Evolutionary conservation across 2,888 invertebrate species (phyloP).

Genomic region (Iphiclides podalirius): DNA sequence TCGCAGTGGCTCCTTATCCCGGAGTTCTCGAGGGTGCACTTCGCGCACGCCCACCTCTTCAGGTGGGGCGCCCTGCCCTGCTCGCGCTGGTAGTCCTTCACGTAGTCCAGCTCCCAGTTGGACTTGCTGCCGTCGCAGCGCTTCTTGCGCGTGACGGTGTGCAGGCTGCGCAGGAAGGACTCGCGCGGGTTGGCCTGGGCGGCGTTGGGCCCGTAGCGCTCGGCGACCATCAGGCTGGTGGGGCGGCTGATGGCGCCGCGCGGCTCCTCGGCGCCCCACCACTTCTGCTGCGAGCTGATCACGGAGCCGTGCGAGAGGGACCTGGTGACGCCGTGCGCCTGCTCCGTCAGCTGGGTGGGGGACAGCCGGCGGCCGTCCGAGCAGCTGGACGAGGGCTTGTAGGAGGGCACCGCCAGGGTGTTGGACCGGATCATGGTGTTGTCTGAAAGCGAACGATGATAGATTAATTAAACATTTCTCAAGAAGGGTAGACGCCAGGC

Average conservation of each 20-base stretch:
- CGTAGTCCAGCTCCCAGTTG: slow-evolving; percentile 73
- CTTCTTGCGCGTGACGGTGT: slow-evolving; percentile 70
- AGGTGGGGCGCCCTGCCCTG: slow-evolving; percentile 64
- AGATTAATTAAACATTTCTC: no score
- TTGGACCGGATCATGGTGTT: slow-evolving; percentile 76
- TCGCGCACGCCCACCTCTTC: slow-evolving; percentile 84
- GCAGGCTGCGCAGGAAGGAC: slow-evolving; percentile 65
- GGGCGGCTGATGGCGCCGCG: slow-evolving; percentile 74
- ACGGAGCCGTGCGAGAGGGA: slow-evolving; percentile 84
- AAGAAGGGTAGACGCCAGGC: no score
- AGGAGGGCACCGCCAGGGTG: slow-evolving; percentile 73
- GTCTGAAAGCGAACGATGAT: slow-evolving; percentile 55
- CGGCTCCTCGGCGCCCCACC: slow-evolving; percentile 75
- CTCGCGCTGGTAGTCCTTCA: slow-evolving; percentile 69
- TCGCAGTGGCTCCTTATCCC: slow-evolving; percentile 84
- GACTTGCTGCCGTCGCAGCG: slow-evolving; percentile 69
- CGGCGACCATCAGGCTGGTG: slow-evolving; percentile 81
- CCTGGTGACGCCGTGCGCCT: slow-evolving; percentile 76
- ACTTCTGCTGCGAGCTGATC: slow-evolving; percentile 71
- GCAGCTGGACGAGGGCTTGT: slow-evolving; percentile 65
- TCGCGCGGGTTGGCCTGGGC: slow-evolving; percentile 58
- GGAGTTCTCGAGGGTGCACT: slow-evolving; percentile 88
- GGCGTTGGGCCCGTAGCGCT: slow-evolving; percentile 58
- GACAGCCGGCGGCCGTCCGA: slow-evolving; percentile 59
- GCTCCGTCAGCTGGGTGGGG: slow-evolving; percentile 62